Conservation (phyloP, 2,888 invertebrate species). For the Pristionchus maxplancki region DNA sequence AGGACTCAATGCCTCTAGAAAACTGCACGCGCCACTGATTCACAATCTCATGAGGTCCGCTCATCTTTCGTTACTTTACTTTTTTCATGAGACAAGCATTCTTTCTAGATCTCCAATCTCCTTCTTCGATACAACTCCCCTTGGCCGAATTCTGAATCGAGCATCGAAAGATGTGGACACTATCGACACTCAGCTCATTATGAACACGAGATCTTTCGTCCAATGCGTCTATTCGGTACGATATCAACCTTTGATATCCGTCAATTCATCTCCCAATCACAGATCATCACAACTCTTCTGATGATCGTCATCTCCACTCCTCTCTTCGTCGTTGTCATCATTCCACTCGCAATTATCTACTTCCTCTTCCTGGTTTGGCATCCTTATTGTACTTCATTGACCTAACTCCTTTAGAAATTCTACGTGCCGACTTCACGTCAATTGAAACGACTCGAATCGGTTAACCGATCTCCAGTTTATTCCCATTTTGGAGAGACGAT, state of each 20-base stretch:
- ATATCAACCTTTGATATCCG: too few relatives aligned
- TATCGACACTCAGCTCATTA: conserved; percentile 67
- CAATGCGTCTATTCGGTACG: conserved; percentile 61
- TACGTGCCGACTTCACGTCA: conserved; percentile 95
- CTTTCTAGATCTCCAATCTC: conserved; percentile 76
- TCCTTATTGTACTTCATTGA: neutral
- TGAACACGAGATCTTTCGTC: conserved; percentile 73
- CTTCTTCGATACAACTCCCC: conserved; percentile 79
- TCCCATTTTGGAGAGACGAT: conserved; percentile 76
- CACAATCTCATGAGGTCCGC: conserved; percentile 59
- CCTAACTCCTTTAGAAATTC: conserved; percentile 83
- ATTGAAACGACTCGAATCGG: conserved; percentile 72
- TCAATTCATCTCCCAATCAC: neutral
- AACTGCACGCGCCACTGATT: conserved; percentile 65
- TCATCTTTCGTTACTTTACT: too few relatives aligned
- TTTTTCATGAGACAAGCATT: too few relatives aligned
- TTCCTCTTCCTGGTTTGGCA: conserved; percentile 63
- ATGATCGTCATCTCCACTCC: conserved; percentile 74
- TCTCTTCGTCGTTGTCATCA: conserved; percentile 69
- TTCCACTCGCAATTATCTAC: conserved; percentile 70
- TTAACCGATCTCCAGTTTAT: conserved; percentile 74
- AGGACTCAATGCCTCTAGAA: conserved; percentile 68
- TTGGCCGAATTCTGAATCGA: conserved; percentile 79
- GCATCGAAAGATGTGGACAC: conserved; percentile 74
- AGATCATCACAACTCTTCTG: conserved; percentile 58